A percentile compares a stretch with the other conserved stretches of the same genome.
Conservation (phyloP, 2,113 vertebrate genomes). For the Corvus moneduloides region DNA sequence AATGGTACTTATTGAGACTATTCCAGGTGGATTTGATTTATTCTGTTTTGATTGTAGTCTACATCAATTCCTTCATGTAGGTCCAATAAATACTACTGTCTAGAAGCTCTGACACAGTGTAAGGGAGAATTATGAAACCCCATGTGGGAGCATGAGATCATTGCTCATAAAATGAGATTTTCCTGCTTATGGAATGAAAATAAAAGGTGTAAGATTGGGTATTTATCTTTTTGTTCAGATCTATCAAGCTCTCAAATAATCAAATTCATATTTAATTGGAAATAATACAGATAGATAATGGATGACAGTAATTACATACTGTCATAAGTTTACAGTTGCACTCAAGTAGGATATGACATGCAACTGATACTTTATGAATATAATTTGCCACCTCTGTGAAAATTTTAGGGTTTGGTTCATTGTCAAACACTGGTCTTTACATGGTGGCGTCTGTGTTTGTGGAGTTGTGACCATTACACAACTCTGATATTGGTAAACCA, state of each 20-base stretch:
- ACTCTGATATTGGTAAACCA: neutral
- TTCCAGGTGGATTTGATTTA: neutral
- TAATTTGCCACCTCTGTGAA: neutral
- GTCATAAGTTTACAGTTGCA: neutral
- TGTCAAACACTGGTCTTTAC: neutral
- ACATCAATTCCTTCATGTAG: neutral
- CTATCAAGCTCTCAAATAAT: neutral
- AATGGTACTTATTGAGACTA: neutral
- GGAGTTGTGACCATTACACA: neutral
- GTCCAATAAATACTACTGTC: neutral
- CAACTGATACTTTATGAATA: neutral
- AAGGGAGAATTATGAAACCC: neutral
- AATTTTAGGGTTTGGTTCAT: neutral
- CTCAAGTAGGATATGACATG: neutral
- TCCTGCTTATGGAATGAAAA: neutral
- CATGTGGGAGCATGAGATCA: neutral
- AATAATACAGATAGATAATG: neutral
- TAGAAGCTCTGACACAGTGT: neutral
- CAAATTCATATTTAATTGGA: neutral
- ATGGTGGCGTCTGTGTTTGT: neutral
- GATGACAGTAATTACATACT: neutral
- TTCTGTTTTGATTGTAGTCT: neutral
- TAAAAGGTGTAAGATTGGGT: fast-evolving
- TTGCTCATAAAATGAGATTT: neutral
- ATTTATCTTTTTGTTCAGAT: neutral